Evolutionary conservation across 2,888 invertebrate species (phyloP).

Genomic region (Ligdia adustata): DNA sequence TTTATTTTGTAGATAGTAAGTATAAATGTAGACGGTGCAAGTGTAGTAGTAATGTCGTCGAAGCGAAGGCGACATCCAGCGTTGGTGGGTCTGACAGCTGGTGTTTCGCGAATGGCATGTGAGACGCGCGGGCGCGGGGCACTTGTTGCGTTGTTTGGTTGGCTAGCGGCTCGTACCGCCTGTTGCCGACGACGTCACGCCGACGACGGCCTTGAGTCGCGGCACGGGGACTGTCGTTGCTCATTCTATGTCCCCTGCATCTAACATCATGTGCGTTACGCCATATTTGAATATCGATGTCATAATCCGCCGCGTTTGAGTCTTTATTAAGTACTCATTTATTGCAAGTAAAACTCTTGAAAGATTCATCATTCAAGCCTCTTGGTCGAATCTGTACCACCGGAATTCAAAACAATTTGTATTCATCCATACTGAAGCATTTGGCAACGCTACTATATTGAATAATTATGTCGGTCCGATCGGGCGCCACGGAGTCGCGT

Average conservation of each 20-base stretch:
- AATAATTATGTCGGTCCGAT: slow-evolving; percentile 62
- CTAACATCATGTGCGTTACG: slow-evolving; percentile 25
- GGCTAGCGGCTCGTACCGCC: slow-evolving; percentile 58
- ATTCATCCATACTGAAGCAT: slow-evolving; percentile 40
- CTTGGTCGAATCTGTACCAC: slow-evolving; percentile 5
- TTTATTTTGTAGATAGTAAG: too few relatives aligned
- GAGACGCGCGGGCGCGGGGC: slow-evolving; percentile 66
- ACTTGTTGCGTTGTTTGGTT: slow-evolving; percentile 80
- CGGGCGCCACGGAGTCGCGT: slow-evolving; percentile 80
- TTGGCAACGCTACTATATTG: slow-evolving; percentile 61
- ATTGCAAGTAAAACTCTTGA: too few relatives aligned
- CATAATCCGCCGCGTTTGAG: slow-evolving; percentile 9
- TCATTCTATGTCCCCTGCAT: slow-evolving; percentile 26
- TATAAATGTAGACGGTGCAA: slow-evolving; percentile 7
- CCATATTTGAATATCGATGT: slow-evolving; percentile 24
- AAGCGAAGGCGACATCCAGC: slow-evolving; percentile 7
- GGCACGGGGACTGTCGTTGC: slow-evolving; percentile 56
- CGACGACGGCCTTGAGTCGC: slow-evolving; percentile 68
- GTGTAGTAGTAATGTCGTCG: neutral
- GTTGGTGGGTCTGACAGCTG: slow-evolving; percentile 46
- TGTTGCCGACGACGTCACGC: slow-evolving; percentile 67
- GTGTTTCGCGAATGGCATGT: slow-evolving; percentile 64
- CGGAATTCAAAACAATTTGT: slow-evolving; percentile 22
- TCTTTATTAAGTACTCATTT: neutral
- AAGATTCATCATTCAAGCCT: neutral